These are phyloP conservation scores for Scomberomorus guttatus DNA, from an alignment of 2,797 vertebrate genomes.

Conservation along the genomic window DNA sequence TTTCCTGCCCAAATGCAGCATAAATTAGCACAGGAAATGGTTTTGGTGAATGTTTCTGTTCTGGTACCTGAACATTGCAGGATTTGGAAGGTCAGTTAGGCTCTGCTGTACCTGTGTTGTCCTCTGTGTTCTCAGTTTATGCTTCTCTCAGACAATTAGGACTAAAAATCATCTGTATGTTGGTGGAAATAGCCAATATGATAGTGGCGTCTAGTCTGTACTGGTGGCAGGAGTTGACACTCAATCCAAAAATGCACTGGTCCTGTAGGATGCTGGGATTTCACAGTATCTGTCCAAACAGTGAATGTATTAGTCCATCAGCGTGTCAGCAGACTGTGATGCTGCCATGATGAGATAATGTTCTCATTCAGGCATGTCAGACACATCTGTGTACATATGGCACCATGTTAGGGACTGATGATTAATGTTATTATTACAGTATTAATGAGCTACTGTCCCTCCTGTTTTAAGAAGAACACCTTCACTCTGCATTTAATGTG, in stretches of 20 bases:
- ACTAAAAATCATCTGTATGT: too few species aligned
- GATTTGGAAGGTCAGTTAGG: too few species aligned
- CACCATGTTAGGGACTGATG: neutral
- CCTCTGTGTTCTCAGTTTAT: too few species aligned
- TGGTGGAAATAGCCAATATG: too few species aligned
- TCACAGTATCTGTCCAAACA: neutral
- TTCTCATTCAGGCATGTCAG: constrained; percentile 20
- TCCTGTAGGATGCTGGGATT: neutral
- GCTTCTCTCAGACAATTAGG: too few species aligned
- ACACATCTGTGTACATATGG: constrained; percentile 18
- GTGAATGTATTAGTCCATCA: too few species aligned
- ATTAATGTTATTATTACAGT: constrained; percentile 6
- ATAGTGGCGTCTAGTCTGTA: neutral
- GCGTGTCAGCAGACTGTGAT: neutral
- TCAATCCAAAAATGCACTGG: too few species aligned
- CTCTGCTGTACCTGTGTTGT: too few species aligned
- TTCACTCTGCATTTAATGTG: neutral
- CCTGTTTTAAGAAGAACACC: constrained; percentile 1
- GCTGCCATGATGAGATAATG: neutral
- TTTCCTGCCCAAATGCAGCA: too few species aligned
- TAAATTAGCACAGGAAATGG: too few species aligned
- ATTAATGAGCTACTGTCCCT: constrained; percentile 11
- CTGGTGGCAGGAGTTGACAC: neutral
- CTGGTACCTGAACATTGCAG: too few species aligned
- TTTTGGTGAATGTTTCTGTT: too few species aligned